Conservation (phyloP, 1,140 invertebrate genomes). For the Eumaeus atala region DNA sequence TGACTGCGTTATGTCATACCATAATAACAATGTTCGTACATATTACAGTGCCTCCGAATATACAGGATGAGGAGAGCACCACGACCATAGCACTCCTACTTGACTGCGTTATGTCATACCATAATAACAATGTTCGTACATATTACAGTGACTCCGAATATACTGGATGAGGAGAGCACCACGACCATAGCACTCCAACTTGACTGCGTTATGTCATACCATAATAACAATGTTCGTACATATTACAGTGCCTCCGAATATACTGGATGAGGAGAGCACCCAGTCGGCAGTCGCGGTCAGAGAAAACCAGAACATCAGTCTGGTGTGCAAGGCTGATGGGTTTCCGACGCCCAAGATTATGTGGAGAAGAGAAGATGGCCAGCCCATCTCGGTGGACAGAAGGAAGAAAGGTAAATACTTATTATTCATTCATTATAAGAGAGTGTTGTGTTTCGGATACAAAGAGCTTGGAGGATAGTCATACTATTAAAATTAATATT, state of each 20-base stretch:
- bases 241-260: conserved; percentile 89
- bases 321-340: conserved; percentile 91
- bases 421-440: too few species aligned
- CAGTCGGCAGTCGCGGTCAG: conserved; percentile 90
- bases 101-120: neutral
- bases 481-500: too few species aligned
- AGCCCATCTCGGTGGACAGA: conserved; percentile 85
- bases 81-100: neutral
- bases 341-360: conserved; percentile 91
- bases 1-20: too few species aligned
- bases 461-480: too few species aligned
- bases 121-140: neutral
- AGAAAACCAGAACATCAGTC: conserved; percentile 92
- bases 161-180: too few species aligned
- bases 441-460: too few species aligned
- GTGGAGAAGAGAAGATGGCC: conserved; percentile 93
- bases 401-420: conserved; percentile 83
- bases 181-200: neutral
- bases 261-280: conserved; percentile 88
- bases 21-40: too few species aligned
- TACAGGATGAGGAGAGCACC: too few species aligned
- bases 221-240: conserved; percentile 3
- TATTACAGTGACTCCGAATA: too few species aligned
- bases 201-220: neutral
- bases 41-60: too few species aligned